Evolutionary conservation across 1,140 invertebrate genomes (phyloP).

Genomic region (Drosophila seguyi): DNA sequence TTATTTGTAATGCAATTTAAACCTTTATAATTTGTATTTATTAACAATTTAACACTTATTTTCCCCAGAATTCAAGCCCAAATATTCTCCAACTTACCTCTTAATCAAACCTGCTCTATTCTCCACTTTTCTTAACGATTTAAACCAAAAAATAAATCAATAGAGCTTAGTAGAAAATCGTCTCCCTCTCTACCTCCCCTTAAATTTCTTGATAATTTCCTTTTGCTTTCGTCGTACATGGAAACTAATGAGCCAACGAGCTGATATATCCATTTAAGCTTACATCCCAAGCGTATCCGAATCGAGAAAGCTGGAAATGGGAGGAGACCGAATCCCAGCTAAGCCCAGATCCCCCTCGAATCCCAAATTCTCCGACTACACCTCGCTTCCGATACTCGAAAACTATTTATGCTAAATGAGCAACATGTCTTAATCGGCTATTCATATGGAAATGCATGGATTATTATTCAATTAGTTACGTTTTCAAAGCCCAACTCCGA

Average conservation of each 20-base stretch:
- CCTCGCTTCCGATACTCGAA: constrained; percentile 51
- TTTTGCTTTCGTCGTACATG: constrained; percentile 31
- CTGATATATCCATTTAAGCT: constrained; percentile 40
- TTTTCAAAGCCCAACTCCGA: constrained; percentile 44
- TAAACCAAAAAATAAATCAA: constrained; percentile 7
- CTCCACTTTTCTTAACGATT: not conserved
- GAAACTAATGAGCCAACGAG: constrained; percentile 31
- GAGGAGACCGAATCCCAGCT: constrained; percentile 16
- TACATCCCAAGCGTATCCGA: constrained; percentile 18
- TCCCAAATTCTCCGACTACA: constrained; percentile 5
- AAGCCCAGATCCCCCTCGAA: constrained; percentile 17
- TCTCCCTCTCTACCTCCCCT: not conserved
- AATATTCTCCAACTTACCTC: too few relatives aligned
- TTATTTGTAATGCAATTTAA: too few relatives aligned
- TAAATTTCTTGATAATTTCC: constrained; percentile 61
- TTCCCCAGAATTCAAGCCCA: not conserved
- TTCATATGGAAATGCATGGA: constrained; percentile 79
- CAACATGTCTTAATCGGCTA: constrained; percentile 79
- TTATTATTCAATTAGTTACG: constrained; percentile 83
- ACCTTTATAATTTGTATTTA: too few relatives aligned
- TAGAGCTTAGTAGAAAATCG: constrained; percentile 5
- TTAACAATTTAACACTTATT: too few relatives aligned
- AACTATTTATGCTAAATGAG: constrained; percentile 73
- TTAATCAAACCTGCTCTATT: not conserved
- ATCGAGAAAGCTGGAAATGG: not conserved